phyloP scores from a whole-genome alignment of 2,113 vertebrate genomes.

The Tetrax tetrax region DNA sequence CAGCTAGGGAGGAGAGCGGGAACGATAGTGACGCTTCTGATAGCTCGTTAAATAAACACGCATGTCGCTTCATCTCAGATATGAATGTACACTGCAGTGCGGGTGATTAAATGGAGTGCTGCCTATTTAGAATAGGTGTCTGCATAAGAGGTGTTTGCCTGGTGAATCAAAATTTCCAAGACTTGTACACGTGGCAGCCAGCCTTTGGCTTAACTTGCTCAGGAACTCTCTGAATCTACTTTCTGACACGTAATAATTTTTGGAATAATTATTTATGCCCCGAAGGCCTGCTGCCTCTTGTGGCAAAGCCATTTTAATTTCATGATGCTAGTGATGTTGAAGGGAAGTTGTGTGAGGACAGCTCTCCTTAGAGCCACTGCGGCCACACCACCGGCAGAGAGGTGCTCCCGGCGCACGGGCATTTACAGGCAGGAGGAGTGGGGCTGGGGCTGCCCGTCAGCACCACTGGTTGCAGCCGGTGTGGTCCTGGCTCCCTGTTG shows the following conservation, averaged over 20 bases:
- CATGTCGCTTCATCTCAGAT: not conserved
- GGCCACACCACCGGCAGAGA: not conserved
- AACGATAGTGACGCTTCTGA: not conserved
- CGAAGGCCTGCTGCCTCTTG: not conserved
- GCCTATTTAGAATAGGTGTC: not conserved
- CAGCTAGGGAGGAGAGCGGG: not conserved
- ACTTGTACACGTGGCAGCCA: not conserved
- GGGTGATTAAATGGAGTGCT: not conserved
- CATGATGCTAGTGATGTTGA: fast-evolving
- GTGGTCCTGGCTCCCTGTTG: fast-evolving
- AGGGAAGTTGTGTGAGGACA: not conserved
- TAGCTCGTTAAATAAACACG: not conserved
- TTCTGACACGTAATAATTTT: not conserved
- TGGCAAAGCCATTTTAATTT: not conserved
- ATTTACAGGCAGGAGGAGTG: not conserved
- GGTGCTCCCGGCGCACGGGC: fast-evolving
- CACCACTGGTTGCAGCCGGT: not conserved
- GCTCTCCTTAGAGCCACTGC: not conserved
- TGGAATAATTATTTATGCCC: not conserved
- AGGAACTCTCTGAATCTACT: not conserved
- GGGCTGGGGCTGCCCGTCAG: not conserved
- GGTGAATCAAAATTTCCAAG: not conserved
- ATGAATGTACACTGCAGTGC: not conserved
- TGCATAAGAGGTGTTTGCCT: not conserved
- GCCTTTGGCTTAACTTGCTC: not conserved